Evolutionary conservation across 2,797 vertebrate species (phyloP).

Genomic region (Cichlasoma orientale): DNA sequence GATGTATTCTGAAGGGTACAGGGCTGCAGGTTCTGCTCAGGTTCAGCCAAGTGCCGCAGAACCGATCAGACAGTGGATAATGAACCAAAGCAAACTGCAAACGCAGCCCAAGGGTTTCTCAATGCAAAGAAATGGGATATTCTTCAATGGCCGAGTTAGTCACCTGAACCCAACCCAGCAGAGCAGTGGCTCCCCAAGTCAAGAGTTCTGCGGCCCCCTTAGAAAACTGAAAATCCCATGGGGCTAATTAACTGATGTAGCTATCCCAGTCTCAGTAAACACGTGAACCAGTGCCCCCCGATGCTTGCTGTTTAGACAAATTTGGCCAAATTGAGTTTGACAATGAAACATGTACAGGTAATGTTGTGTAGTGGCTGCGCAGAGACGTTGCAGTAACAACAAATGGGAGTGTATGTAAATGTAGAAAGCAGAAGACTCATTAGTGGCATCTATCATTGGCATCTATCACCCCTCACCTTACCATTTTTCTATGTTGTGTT

Average conservation of each 20-base stretch:
- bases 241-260: neutral
- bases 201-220: too few relatives aligned
- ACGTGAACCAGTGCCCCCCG: neutral
- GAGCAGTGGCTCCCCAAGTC: too few relatives aligned
- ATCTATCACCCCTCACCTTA: neutral
- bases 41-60: neutral
- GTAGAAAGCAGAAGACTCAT: neutral
- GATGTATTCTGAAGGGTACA: neutral
- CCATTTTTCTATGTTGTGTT: neutral
- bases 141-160: neutral
- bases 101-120: neutral
- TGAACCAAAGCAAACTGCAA: neutral
- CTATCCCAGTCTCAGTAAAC: neutral
- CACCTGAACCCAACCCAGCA: neutral
- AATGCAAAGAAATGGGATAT: neutral
- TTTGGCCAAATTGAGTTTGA: neutral
- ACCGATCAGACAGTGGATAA: neutral
- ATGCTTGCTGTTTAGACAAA: neutral
- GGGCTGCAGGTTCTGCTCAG: neutral
- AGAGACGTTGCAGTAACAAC: neutral
- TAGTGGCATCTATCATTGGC: neutral
- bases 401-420: neutral
- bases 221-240: rapidly evolving
- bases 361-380: neutral
- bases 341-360: neutral